phyloP scores from a whole-genome alignment of 2,888 invertebrate genomes.

The Acleris emargana region DNA sequence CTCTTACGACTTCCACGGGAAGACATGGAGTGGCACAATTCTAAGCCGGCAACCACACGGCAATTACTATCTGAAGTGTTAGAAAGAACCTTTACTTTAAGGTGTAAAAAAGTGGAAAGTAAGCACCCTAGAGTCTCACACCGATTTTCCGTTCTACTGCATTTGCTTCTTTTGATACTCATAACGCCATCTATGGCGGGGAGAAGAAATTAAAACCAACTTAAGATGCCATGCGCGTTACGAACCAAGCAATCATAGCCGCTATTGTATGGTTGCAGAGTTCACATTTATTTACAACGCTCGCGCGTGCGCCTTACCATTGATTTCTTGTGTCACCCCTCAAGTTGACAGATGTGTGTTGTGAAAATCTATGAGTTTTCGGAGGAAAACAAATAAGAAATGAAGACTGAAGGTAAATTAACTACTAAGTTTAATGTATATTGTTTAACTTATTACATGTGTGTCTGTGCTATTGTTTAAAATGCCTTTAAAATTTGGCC shows the following conservation, averaged over 20 bases:
- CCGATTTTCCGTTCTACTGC: too few species aligned
- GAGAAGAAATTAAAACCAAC: constrained; percentile 23
- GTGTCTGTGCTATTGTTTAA: too few species aligned
- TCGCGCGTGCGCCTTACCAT: constrained; percentile 72
- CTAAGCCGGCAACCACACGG: too few species aligned
- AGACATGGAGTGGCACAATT: too few species aligned
- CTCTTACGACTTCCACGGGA: too few species aligned
- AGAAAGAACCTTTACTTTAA: too few species aligned
- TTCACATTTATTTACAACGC: constrained; percentile 37
- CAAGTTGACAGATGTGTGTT: constrained; percentile 52
- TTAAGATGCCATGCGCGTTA: constrained; percentile 61
- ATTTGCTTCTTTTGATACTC: constrained; percentile 30
- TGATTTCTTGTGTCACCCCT: constrained; percentile 64
- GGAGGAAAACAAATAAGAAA: constrained; percentile 47
- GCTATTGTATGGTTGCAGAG: constrained; percentile 15
- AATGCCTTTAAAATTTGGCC: too few species aligned
- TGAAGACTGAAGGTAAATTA: constrained; percentile 64
- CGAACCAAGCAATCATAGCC: constrained; percentile 39
- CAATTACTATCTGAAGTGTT: too few species aligned
- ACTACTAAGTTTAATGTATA: neutral
- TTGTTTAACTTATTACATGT: neutral
- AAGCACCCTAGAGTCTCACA: too few species aligned
- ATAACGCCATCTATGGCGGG: constrained; percentile 53
- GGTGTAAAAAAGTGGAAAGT: too few species aligned
- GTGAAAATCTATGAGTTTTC: constrained; percentile 31